A percentile compares a stretch with the other conserved stretches of the same genome.
phyloP scores from a whole-genome alignment of 2,888 invertebrate species.

The Oligia fasciuncula region DNA sequence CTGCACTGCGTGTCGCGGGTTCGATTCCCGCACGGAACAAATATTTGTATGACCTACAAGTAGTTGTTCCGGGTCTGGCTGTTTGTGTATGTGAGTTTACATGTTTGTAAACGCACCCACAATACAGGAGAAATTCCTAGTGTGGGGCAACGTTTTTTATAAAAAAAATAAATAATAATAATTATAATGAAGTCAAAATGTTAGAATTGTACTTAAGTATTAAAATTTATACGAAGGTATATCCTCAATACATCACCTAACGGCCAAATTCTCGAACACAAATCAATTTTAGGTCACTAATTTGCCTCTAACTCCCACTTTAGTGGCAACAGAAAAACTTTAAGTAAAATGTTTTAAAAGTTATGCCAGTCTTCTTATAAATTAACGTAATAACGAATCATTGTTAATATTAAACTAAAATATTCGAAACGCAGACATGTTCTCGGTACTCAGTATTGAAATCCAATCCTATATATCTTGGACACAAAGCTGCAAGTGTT shows the following conservation, averaged over 20 bases:
- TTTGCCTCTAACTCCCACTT: neutral
- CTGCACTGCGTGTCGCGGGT: no score
- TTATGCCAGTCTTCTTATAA: no score
- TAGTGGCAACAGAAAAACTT: neutral
- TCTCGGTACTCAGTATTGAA: neutral
- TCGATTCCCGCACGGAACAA: no score
- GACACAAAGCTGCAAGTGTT: neutral
- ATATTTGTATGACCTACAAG: no score
- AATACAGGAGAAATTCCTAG: no score
- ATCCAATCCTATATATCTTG: slow-evolving; percentile 10
- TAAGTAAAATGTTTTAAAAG: neutral
- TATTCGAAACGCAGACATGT: neutral
- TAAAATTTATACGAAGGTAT: neutral
- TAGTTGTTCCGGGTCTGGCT: no score
- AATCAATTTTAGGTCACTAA: neutral
- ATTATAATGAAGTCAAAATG: neutral
- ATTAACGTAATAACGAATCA: neutral
- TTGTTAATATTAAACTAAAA: neutral
- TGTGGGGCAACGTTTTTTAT: no score
- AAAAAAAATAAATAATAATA: no score
- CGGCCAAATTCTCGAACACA: neutral
- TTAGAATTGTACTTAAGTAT: neutral
- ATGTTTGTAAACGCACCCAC: no score
- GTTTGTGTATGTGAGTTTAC: no score
- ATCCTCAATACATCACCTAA: neutral